These are phyloP conservation scores for Novumbra hubbsi DNA, from an alignment of 2,797 vertebrate species.

Conservation along the genomic window DNA sequence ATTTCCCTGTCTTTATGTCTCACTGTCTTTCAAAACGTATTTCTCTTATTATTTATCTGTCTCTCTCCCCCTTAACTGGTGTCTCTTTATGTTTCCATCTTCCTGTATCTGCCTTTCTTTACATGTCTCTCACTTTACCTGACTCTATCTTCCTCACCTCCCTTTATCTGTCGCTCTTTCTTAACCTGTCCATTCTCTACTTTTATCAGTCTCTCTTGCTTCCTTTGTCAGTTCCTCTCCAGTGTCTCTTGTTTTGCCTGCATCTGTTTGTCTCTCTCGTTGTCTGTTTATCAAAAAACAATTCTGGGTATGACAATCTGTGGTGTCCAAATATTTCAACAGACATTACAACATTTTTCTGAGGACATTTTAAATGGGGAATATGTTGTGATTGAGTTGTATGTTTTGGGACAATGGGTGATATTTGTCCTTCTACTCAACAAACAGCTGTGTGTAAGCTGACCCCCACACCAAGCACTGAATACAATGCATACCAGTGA, in stretches of 20 bases:
- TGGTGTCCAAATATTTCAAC: not conserved
- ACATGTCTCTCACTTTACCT: not conserved
- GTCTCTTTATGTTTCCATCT: constrained; percentile 1
- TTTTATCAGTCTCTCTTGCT: constrained; percentile 19
- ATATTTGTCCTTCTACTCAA: constrained; percentile 5
- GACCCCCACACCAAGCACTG: constrained; percentile 19
- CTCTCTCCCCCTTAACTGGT: constrained; percentile 8
- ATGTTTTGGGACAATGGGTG: not conserved
- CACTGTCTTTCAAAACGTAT: no score
- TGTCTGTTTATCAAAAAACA: constrained; percentile 11
- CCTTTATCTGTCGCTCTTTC: not conserved
- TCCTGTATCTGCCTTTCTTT: not conserved
- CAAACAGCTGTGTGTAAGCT: constrained; percentile 19
- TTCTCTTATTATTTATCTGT: no score
- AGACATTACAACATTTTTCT: not conserved
- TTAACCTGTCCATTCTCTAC: not conserved
- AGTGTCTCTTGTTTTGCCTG: constrained; percentile 26
- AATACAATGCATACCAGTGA: constrained; percentile 38
- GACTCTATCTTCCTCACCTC: not conserved
- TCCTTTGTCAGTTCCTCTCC: constrained; percentile 15
- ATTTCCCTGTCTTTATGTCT: not conserved
- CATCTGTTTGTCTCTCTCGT: not conserved
- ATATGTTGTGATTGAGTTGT: not conserved
- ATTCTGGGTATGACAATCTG: not conserved
- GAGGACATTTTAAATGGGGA: not conserved